Evolutionary conservation across 2,797 vertebrate genomes (phyloP).

Genomic region (Lepus oiostolus): DNA sequence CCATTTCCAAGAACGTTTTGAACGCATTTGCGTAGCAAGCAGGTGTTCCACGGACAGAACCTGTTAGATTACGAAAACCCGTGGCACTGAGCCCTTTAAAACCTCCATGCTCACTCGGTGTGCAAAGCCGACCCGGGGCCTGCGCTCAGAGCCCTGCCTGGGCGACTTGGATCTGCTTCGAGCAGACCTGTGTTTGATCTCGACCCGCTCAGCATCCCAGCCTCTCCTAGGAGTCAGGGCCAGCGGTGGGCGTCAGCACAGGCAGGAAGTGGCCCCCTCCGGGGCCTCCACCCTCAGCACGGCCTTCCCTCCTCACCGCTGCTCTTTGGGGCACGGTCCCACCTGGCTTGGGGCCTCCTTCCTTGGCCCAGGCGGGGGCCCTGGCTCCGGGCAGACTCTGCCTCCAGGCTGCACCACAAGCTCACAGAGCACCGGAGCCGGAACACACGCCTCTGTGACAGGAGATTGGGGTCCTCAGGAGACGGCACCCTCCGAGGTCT

Average conservation of each 20-base stretch:
- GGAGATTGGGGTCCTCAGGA: not conserved
- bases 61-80: not conserved
- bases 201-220: not conserved
- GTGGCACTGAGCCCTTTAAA: not conserved
- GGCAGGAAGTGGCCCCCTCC: too few species aligned
- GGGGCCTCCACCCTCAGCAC: not conserved
- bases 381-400: not conserved
- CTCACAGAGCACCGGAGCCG: not conserved
- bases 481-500: not conserved
- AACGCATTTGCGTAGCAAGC: not conserved
- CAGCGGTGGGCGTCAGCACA: too few species aligned
- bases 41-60: not conserved
- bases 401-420: not conserved
- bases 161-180: not conserved
- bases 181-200: not conserved
- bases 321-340: not conserved
- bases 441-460: not conserved
- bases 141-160: not conserved
- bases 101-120: not conserved
- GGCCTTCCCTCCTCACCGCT: not conserved
- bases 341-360: not conserved
- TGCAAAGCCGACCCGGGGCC: not conserved
- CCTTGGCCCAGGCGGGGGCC: not conserved
- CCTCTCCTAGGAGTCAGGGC: slow-evolving; percentile 6
- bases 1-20: too few species aligned